Evolutionary conservation across 2,888 invertebrate genomes (phyloP).

Genomic region (Plutella xylostella): DNA sequence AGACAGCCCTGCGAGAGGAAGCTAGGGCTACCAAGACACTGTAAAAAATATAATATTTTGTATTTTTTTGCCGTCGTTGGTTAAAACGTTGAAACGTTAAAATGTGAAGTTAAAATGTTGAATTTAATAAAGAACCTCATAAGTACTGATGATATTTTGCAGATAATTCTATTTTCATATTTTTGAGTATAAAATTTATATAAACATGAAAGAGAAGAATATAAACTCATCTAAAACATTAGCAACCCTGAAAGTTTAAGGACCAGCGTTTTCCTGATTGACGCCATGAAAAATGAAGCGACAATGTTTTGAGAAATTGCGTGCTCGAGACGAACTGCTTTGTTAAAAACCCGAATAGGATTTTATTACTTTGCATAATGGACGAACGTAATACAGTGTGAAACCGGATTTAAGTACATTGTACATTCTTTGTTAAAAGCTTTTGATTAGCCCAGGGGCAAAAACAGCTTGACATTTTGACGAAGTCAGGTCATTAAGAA

Average conservation of each 20-base stretch:
- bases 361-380: conserved; percentile 66
- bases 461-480: conserved; percentile 26
- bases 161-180: no score
- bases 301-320: conserved; percentile 66
- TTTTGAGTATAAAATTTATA: no score
- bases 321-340: conserved; percentile 42
- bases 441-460: conserved; percentile 47
- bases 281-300: conserved; percentile 68
- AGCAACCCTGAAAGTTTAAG: conserved; percentile 36
- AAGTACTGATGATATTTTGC: no score
- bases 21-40: not conserved
- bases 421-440: conserved; percentile 12
- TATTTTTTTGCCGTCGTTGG: no score
- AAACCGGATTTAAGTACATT: conserved; percentile 45
- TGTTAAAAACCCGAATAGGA: conserved; percentile 42
- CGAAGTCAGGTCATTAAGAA: not conserved
- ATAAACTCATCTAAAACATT: no score
- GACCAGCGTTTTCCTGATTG: conserved; percentile 47
- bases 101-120: no score
- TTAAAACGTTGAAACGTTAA: no score
- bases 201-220: no score
- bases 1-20: conserved; percentile 38
- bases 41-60: no score
- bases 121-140: no score
- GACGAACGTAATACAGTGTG: conserved; percentile 35